A percentile compares a stretch with the other conserved stretches of the same genome.
Evolutionary conservation across 2,113 vertebrate species (phyloP).

Genomic region (Zosterops pallidus): DNA sequence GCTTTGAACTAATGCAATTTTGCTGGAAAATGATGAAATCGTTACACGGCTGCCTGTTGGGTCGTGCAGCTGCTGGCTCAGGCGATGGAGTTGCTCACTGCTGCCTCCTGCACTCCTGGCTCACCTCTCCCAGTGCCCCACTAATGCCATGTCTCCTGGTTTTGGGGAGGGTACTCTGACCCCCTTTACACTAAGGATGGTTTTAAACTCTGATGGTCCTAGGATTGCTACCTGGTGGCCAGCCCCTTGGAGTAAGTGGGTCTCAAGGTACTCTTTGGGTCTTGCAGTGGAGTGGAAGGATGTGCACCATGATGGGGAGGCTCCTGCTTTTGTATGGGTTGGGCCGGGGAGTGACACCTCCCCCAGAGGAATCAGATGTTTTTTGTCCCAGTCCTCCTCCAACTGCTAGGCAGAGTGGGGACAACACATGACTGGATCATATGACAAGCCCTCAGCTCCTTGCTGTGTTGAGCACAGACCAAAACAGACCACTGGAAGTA

Average conservation of each 20-base stretch:
- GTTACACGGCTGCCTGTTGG: slow-evolving; percentile 69
- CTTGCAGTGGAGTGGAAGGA: neutral
- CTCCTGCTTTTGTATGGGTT: neutral
- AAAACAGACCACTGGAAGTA: neutral
- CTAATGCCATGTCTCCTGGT: rapidly evolving
- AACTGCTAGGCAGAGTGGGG: neutral
- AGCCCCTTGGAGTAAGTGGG: neutral
- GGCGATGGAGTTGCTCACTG: neutral
- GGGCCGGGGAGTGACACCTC: neutral
- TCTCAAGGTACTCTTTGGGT: neutral
- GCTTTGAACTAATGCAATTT: slow-evolving; percentile 74
- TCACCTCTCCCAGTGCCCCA: neutral
- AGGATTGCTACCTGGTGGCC: neutral
- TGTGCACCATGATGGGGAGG: rapidly evolving
- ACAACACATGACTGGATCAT: neutral
- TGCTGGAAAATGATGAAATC: slow-evolving; percentile 73
- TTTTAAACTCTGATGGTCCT: neutral
- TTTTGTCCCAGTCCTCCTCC: neutral
- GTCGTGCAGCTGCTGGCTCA: slow-evolving; percentile 39
- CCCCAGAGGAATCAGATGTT: neutral
- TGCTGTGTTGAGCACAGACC: neutral
- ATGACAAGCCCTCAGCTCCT: neutral
- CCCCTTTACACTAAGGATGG: rapidly evolving
- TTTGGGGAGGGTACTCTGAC: neutral
- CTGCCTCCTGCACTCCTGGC: rapidly evolving